phyloP scores from a whole-genome alignment of 1,140 invertebrate genomes.

The Probaryconus sp. region DNA sequence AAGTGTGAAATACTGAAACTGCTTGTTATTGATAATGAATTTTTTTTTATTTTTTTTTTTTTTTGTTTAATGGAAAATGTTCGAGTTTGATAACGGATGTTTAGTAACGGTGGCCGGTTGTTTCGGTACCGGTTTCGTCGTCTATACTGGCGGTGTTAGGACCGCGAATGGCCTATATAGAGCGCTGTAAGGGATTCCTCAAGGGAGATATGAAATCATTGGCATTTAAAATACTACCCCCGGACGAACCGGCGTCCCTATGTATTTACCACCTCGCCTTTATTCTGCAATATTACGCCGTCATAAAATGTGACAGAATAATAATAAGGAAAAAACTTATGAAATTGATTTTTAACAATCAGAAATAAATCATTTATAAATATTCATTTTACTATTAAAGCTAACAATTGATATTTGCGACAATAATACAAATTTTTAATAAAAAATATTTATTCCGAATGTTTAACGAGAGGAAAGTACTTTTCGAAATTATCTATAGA shows the following conservation, averaged over 20 bases:
- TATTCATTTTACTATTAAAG: too few relatives aligned
- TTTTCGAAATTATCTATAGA: too few relatives aligned
- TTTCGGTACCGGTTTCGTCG: constrained; percentile 31
- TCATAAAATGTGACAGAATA: constrained; percentile 31
- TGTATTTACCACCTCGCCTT: constrained; percentile 33
- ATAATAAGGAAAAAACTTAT: constrained; percentile 11
- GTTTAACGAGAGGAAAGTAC: too few relatives aligned
- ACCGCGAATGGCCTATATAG: constrained; percentile 66
- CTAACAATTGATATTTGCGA: too few relatives aligned
- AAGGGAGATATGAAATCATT: constrained; percentile 76
- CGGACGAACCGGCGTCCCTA: constrained; percentile 46
- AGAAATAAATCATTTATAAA: not conserved
- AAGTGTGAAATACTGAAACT: too few relatives aligned
- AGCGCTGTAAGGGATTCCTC: constrained; percentile 51
- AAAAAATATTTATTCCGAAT: too few relatives aligned
- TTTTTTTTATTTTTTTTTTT: too few relatives aligned
- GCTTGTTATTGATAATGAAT: too few relatives aligned
- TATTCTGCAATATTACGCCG: constrained; percentile 65
- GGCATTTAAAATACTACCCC: constrained; percentile 76
- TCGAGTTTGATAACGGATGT: too few relatives aligned
- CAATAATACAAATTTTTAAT: too few relatives aligned
- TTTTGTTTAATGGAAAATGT: too few relatives aligned
- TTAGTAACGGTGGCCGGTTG: constrained; percentile 1
- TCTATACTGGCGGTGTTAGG: constrained; percentile 60
- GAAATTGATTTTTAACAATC: not conserved